A percentile compares a stretch with the other conserved stretches of the same genome.
These are phyloP conservation scores for Spodoptera litura DNA, from an alignment of 1,140 invertebrate species.

Conservation along the genomic window DNA sequence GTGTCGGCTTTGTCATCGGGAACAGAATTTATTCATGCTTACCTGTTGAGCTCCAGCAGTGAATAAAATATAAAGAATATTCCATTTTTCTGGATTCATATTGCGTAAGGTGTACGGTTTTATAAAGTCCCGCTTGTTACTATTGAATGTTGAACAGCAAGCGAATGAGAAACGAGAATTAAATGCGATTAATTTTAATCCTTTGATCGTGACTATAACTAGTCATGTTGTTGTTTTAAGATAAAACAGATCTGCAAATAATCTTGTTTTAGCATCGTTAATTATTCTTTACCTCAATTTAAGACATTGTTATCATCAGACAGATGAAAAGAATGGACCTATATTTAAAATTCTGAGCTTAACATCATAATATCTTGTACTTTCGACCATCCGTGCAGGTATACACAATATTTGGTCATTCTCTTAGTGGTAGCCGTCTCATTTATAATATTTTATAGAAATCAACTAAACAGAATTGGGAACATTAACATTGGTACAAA, in stretches of 20 bases:
- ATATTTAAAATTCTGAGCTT: too few species aligned
- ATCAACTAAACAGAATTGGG: slow-evolving; percentile 84
- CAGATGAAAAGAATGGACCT: neutral
- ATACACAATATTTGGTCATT: slow-evolving; percentile 83
- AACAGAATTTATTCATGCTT: slow-evolving; percentile 82
- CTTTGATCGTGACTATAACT: too few species aligned
- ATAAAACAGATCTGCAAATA: too few species aligned
- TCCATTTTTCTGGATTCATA: slow-evolving; percentile 83
- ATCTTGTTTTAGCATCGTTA: too few species aligned
- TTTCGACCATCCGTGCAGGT: slow-evolving; percentile 59
- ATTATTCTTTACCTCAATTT: too few species aligned
- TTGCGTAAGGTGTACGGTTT: slow-evolving; percentile 70
- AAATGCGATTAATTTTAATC: neutral
- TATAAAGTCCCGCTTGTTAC: slow-evolving; percentile 58
- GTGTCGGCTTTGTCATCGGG: slow-evolving; percentile 82
- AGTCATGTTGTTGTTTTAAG: too few species aligned
- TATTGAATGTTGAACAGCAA: neutral
- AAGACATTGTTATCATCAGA: too few species aligned
- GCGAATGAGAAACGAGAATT: neutral
- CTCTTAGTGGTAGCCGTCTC: slow-evolving; percentile 83
- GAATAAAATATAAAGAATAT: slow-evolving; percentile 85
- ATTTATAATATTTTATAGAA: slow-evolving; percentile 86
- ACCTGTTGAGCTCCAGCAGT: slow-evolving; percentile 82
- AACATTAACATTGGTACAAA: slow-evolving; percentile 81
- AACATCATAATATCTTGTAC: slow-evolving; percentile 21